Evolutionary conservation across 2,888 invertebrate genomes (phyloP).

Genomic region (Coelopa pilipes): DNA sequence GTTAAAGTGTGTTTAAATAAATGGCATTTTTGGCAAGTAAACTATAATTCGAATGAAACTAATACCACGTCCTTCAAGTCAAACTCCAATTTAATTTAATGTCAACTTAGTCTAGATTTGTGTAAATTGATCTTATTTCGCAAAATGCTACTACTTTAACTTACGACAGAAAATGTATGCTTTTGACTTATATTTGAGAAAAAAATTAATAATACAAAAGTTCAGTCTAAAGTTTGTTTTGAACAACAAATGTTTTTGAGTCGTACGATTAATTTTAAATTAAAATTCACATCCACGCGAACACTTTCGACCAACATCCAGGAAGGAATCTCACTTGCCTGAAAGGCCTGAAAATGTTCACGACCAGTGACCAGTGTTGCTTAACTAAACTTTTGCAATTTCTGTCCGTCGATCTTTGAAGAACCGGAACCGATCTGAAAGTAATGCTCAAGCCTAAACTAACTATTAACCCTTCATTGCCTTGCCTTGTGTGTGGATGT

Average conservation of each 20-base stretch:
- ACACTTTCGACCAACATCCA: too few relatives aligned
- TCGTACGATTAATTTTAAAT: too few relatives aligned
- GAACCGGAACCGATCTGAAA: too few relatives aligned
- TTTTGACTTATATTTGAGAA: not conserved
- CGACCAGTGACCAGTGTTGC: too few relatives aligned
- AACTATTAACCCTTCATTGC: conserved; percentile 1
- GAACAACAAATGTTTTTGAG: not conserved
- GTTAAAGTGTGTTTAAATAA: not conserved
- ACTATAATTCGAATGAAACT: not conserved
- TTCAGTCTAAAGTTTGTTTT: conserved; percentile 39
- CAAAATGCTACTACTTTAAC: not conserved
- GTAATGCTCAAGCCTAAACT: not conserved
- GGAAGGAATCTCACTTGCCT: too few relatives aligned
- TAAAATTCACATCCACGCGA: too few relatives aligned
- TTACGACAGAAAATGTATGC: not conserved
- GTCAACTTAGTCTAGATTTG: not conserved
- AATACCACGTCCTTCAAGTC: not conserved
- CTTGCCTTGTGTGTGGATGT: not conserved
- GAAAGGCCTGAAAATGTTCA: too few relatives aligned
- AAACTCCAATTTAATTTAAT: not conserved
- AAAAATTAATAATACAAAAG: conserved; percentile 29
- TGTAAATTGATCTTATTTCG: not conserved
- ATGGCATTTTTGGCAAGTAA: conserved; percentile 11
- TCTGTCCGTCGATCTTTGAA: too few relatives aligned
- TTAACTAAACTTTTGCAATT: too few relatives aligned